Evolutionary conservation across 2,113 vertebrate species (phyloP), one percentile per base, ranked within the genome.

Genomic region (Sylvia atricapilla): DNA sequence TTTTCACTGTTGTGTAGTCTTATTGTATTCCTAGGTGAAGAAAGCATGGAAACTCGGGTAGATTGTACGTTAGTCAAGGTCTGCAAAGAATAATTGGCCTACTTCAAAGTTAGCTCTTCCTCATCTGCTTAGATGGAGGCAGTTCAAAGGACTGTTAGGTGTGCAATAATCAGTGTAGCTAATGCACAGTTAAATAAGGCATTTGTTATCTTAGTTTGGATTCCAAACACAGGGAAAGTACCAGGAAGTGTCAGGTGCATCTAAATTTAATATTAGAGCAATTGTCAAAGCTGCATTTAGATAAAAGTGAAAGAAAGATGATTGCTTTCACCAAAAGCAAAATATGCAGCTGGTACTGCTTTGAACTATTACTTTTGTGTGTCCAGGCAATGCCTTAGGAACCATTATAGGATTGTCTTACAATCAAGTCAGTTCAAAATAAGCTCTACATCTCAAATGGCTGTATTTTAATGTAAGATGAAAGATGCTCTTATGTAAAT

Each of bases 331-430:
- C 49, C 31, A 64, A 46, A 84, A 91, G 75, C 53, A 79, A 94
- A 94, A 76, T 62, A 69, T 35, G 75, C 63, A 80, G 55, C 63
- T 89, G 27, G 16, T 87, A 55, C 27, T 69, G 19, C 87, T 97
- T 95, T 95, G 94, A 93, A 85, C 81, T 95, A 20, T 27, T 78
- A 10, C 55, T 92, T 78, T 43, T 72, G 53, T 79, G 68, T 84
- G 50, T 25, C 89, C 62, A 87, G 74, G 81, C 62, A 43, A 4
- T 69, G 84, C 84, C 35, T 83, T 43, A 89, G 44, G 70, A 94
- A 3, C 59, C 50, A 35, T 84, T 80, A 43, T 68, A 66, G 70
- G 23, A 28, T 79, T 94, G 78, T 67, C 37, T 64, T 95, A 55
- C 27, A 53, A 31, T 87, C 25, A 27, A 73, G 50, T 93, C 49